A percentile compares a stretch with the other conserved stretches of the same genome.
These are phyloP conservation scores for Nannoperca obscura DNA, from an alignment of 2,797 vertebrate genomes.

Conservation along the genomic window DNA sequence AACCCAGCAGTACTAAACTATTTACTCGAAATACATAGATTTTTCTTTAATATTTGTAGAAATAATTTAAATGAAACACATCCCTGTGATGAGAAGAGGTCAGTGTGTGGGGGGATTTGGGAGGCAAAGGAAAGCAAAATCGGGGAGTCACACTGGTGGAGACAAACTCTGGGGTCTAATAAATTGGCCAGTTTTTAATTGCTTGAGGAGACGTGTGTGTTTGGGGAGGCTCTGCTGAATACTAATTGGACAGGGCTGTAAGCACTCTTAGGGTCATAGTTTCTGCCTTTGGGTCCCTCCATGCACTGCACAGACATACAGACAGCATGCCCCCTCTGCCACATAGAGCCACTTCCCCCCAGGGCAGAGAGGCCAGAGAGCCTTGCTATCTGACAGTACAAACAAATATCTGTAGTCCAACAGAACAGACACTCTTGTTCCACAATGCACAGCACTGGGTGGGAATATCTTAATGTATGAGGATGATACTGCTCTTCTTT, in stretches of 20 bases:
- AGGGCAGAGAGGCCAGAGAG: constrained; percentile 32
- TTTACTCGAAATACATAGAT: constrained; percentile 78
- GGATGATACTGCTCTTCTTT: constrained; percentile 4
- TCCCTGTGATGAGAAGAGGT: constrained; percentile 79
- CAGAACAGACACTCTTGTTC: constrained; percentile 16
- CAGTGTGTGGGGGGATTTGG: constrained; percentile 50
- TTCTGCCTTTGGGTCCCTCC: constrained; percentile 64
- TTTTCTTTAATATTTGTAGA: constrained; percentile 92
- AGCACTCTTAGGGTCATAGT: constrained; percentile 67
- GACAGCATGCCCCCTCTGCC: constrained; percentile 46
- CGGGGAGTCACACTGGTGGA: constrained; percentile 13
- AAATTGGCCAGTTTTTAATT: constrained; percentile 90
- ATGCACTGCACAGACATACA: constrained; percentile 46
- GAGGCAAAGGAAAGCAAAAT: constrained; percentile 26
- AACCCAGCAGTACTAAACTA: constrained; percentile 91
- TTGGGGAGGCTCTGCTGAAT: constrained; percentile 63
- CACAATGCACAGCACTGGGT: constrained; percentile 30
- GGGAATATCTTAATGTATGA: constrained; percentile 1
- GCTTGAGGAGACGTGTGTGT: constrained; percentile 61
- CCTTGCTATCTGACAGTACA: constrained; percentile 50
- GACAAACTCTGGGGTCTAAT: constrained; percentile 89
- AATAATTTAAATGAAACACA: constrained; percentile 92
- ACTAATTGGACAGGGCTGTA: constrained; percentile 73
- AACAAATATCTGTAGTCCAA: constrained; percentile 45
- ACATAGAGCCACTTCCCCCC: constrained; percentile 38